A percentile compares a stretch with the other conserved stretches of the same genome.
These are phyloP conservation scores for Tridacna crocea DNA, from an alignment of 2,888 invertebrate species.

Conservation along the genomic window DNA sequence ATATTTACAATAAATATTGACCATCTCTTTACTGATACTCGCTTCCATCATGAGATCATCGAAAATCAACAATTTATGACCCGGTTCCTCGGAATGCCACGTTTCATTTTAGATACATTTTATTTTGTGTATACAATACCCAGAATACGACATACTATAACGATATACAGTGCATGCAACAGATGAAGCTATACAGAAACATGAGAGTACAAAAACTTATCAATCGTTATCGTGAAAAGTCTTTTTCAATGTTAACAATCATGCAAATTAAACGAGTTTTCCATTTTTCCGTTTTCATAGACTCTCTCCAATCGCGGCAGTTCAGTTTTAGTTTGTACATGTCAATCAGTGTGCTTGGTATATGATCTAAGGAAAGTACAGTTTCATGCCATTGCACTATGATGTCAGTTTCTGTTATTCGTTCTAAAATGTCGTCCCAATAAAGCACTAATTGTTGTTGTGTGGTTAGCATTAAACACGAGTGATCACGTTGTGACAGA, in stretches of 20 bases:
- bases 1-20: constrained; percentile 37
- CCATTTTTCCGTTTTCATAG: constrained; percentile 46
- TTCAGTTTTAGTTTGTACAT: constrained; percentile 46
- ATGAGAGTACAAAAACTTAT: too few species aligned
- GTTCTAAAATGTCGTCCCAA: constrained; percentile 42
- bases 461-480: constrained; percentile 30
- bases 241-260: constrained; percentile 27
- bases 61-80: constrained; percentile 32
- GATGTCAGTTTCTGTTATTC: constrained; percentile 36
- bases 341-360: constrained; percentile 20
- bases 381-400: constrained; percentile 41
- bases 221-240: constrained; percentile 22
- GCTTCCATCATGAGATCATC: constrained; percentile 44
- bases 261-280: constrained; percentile 36
- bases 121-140: too few species aligned
- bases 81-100: constrained; percentile 22
- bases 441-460: constrained; percentile 39
- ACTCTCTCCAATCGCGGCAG: constrained; percentile 48
- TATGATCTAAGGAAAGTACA: constrained; percentile 13
- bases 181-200: too few species aligned
- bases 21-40: constrained; percentile 19
- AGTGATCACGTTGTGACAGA: constrained; percentile 43
- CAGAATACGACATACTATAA: too few species aligned
- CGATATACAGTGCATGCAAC: too few species aligned
- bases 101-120: not conserved